Conservation (phyloP, 2,888 invertebrate genomes). For the Drosophila neutralis region DNA sequence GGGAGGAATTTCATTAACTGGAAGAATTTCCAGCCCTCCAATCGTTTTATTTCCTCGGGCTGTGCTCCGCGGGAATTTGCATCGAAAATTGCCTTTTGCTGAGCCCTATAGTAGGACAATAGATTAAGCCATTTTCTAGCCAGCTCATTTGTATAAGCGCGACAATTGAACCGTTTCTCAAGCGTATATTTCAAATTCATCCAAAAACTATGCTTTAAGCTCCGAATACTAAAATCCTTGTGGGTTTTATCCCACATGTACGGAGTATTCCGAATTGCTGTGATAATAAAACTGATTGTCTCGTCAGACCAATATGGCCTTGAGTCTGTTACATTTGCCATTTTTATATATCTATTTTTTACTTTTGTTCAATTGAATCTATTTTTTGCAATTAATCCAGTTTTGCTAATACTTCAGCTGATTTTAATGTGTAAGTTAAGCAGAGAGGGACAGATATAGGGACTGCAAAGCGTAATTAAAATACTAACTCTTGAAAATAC, state of each 20-base stretch:
- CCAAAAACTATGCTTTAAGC: conserved; percentile 53
- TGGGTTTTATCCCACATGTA: conserved; percentile 57
- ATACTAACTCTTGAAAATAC: conserved; percentile 31
- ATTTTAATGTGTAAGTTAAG: conserved; percentile 25
- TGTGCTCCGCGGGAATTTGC: conserved; percentile 46
- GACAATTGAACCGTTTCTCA: conserved; percentile 44
- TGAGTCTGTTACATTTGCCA: conserved; percentile 34
- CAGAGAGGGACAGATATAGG: conserved; percentile 39
- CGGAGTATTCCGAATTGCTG: conserved; percentile 50
- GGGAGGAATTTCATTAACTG: conserved; percentile 47
- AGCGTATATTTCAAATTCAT: conserved; percentile 50
- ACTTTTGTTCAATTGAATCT: not conserved
- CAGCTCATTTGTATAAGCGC: conserved; percentile 49
- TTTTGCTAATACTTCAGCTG: conserved; percentile 40
- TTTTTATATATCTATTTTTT: not conserved
- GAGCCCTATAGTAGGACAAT: conserved; percentile 46
- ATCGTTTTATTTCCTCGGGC: conserved; percentile 48
- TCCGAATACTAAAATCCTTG: conserved; percentile 50
- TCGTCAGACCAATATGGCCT: conserved; percentile 53
- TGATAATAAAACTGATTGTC: conserved; percentile 43
- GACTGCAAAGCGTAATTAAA: conserved; percentile 18
- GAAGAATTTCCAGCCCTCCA: conserved; percentile 53
- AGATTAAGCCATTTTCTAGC: conserved; percentile 54
- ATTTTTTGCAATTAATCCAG: conserved; percentile 43
- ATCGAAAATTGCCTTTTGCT: conserved; percentile 49